phyloP scores from a whole-genome alignment of 2,113 vertebrate species.

The Stegostoma tigrinum region DNA sequence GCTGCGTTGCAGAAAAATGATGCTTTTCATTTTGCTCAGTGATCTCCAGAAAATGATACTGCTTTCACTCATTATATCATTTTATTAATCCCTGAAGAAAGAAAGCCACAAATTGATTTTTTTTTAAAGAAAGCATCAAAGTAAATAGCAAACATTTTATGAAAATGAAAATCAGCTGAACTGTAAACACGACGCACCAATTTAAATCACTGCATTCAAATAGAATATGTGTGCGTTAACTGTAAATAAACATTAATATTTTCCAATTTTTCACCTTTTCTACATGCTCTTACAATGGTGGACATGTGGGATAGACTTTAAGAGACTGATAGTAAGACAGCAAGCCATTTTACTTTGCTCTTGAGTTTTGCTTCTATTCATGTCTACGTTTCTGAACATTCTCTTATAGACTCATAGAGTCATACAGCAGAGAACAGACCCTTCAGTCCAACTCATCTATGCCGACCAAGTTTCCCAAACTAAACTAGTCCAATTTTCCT shows the following conservation, averaged over 20 bases:
- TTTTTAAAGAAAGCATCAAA: neutral
- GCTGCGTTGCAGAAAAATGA: neutral
- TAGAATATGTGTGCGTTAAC: neutral
- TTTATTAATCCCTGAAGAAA: neutral
- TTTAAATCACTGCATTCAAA: neutral
- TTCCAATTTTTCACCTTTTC: neutral
- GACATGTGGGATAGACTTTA: neutral
- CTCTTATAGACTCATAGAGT: no score
- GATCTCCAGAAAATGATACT: neutral
- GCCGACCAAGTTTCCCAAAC: no score
- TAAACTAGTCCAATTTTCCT: no score
- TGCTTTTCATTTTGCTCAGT: slow-evolving; percentile 25
- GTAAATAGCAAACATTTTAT: neutral
- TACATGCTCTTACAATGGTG: neutral
- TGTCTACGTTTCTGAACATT: neutral
- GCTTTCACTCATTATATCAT: neutral
- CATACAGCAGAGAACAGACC: no score
- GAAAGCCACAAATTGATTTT: neutral
- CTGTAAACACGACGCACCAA: neutral
- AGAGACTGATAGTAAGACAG: no score
- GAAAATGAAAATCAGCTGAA: neutral
- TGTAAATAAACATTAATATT: slow-evolving; percentile 4
- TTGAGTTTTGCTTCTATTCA: neutral
- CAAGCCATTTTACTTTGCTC: neutral
- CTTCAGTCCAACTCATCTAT: no score